Evolutionary conservation across 2,888 invertebrate genomes (phyloP), one percentile per base, ranked within the genome.

Genomic region (Tipula lateralis): DNA sequence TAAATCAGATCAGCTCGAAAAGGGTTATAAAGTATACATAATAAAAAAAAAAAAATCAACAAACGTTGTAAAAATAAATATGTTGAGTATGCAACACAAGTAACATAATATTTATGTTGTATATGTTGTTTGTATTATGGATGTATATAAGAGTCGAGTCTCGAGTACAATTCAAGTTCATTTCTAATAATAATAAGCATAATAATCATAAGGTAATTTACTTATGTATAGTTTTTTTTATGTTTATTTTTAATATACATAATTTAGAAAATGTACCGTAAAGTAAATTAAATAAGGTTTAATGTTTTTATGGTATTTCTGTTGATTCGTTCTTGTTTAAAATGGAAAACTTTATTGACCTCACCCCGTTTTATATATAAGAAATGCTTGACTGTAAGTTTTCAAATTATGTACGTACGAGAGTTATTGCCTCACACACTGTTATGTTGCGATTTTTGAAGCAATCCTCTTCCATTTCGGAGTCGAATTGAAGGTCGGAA

Each of bases 151-250:
- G 24, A 19, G 66, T 24, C 66, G 24, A 66, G 66, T 66, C 66
- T 66, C 66, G 66, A 66, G 66, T 66, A 66, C 66, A 66, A 66
- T 66, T 66, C 66, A 66, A 66, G 66, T 66, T 66, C 66, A 66
- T 66, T 66, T 66, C 66, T 66, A 66, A 66, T 66, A 66, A 66
- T 66, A 66, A 66, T 66, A 66, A 66, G 19, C 19, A 24, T 66
- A 19, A 66, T 66, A 66, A 66, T 66, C 66, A 66, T 66, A 66
- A 24, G 24, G 66, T 66, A 24, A 66, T 66, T 66, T 66, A 66
- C 24, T 66, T 66, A 66, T 66, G 66, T 66, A 66, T 16, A 19
- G 19, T 19, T 66, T 66, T 50, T 50, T 9, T 24, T 66, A 66
- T 66, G 66, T 66, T 66, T 66, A 24, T 19, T 66, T 66, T 66